Percentiles rank a stretch among this genome's conserved stretches.
Conservation (phyloP, 2,797 vertebrate species). For the Mus spretus region DNA sequence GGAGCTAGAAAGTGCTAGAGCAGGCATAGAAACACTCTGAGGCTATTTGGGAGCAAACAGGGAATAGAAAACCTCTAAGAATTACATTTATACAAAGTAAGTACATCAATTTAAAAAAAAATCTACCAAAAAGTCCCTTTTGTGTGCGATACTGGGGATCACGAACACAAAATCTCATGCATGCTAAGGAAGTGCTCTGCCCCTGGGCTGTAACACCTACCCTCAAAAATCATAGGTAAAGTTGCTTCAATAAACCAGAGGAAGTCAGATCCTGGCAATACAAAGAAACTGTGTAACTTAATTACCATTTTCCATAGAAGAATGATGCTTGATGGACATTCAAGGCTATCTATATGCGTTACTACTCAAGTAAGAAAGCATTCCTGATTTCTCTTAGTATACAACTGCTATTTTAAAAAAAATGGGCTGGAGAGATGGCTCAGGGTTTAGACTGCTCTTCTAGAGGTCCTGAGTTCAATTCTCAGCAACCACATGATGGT, state of each 20-base stretch:
- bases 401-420: constrained; percentile 6
- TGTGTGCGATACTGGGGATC: neutral
- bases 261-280: neutral
- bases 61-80: neutral
- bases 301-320: constrained; percentile 33
- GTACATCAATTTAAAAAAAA: neutral
- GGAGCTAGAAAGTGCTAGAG: neutral
- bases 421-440: neutral
- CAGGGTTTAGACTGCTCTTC: too few relatives aligned
- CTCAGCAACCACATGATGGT: too few relatives aligned
- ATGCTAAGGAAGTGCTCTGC: neutral
- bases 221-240: neutral
- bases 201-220: neutral
- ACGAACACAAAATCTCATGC: neutral
- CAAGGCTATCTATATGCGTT: neutral
- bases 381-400: neutral
- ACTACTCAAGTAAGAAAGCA: neutral
- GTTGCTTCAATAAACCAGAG: neutral
- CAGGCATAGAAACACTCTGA: neutral
- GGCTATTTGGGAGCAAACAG: neutral
- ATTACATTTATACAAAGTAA: neutral
- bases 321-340: neutral
- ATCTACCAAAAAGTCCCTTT: neutral
- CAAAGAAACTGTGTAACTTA: constrained; percentile 13
- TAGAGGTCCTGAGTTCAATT: too few relatives aligned